These are phyloP conservation scores for Menidia menidia DNA, from an alignment of 2,797 vertebrate species.

Conservation along the genomic window DNA sequence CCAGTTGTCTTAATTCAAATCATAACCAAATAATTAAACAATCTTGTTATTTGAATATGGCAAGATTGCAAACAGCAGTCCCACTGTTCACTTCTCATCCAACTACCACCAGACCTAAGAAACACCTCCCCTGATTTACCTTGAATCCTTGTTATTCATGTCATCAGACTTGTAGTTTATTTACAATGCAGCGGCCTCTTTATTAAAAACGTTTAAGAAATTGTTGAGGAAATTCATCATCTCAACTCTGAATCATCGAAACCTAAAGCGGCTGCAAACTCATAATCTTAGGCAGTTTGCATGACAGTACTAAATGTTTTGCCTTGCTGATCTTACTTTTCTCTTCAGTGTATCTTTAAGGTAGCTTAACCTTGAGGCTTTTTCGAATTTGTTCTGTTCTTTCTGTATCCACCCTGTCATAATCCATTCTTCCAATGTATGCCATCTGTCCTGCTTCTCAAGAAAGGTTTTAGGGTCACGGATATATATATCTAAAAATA, in stretches of 20 bases:
- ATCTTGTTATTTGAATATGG: neutral
- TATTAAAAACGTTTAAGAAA: conserved; percentile 63
- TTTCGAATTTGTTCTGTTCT: conserved; percentile 14
- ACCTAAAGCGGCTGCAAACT: conserved; percentile 56
- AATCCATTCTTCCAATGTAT: conserved; percentile 1
- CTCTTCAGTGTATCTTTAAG: conserved; percentile 4
- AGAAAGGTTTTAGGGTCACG: conserved; percentile 17
- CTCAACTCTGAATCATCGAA: conserved; percentile 67
- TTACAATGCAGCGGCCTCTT: conserved; percentile 67
- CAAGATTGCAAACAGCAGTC: neutral
- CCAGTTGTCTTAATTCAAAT: neutral
- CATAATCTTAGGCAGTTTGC: conserved; percentile 73
- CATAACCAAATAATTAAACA: neutral
- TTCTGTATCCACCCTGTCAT: conserved; percentile 18
- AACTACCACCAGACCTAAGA: conserved; percentile 16
- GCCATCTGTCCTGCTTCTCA: conserved; percentile 1
- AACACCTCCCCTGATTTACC: conserved; percentile 36
- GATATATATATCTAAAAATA: neutral
- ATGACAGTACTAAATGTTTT: conserved; percentile 65
- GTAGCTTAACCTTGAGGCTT: conserved; percentile 17
- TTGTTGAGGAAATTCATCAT: conserved; percentile 69
- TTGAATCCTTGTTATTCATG: conserved; percentile 56
- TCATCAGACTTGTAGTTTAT: conserved; percentile 45
- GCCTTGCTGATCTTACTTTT: conserved; percentile 37
- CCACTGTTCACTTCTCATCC: neutral